Base-by-base conservation (phyloP, 1,140 invertebrate species). In the Lordiphosa stackelbergi region DNA sequence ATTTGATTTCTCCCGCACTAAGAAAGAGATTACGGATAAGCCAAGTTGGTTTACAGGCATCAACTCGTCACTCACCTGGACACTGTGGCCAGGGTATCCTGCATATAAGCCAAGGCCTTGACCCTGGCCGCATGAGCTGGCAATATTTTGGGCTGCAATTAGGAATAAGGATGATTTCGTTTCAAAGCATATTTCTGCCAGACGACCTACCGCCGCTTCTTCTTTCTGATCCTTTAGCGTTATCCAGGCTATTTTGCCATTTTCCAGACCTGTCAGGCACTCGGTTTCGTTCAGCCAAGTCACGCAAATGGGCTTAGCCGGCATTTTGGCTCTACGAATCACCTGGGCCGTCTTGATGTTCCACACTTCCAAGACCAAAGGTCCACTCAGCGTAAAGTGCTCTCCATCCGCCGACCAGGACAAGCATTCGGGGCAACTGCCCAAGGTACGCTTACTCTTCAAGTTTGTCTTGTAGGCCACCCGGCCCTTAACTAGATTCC, bases 401-500 rank as follows among this genome's bases (percentile, higher is more conserved):
- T 91, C 88, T 9, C 95, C 95, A 8, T 92, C 92, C 59, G 90
- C 90, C 48, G 91, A 91, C 91, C 93, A 94, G 54, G 88, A 90
- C 54, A 85, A 91, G 73, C 87, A 91, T 60, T 86, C 90, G 69
- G 84, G 91, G 73, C 88, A 79, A 73, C 77, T 88, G 87, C 78
- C 90, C 84, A 73, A 89, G 69, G 85, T 89, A 87, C 88, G 91
- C 79, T 92, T 93, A 42, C 90, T 92, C 12, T 90, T 89, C 16
- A 98, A 88, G 87, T 98, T 97, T 2, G 93, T 96, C 1, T 94
- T 93, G 87, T 95, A 98, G 3, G 96, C 86, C 4, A 87, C 64
- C 66, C 95, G 90, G 0, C 96, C 97, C 89, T 96, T 97, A 0
- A 98, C 89, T 55, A 98, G 89, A 90, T 99, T 97, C 97, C 97